Conservation (phyloP, 92 coral and sea anemone genomes). For the Siderastrea siderea region DNA sequence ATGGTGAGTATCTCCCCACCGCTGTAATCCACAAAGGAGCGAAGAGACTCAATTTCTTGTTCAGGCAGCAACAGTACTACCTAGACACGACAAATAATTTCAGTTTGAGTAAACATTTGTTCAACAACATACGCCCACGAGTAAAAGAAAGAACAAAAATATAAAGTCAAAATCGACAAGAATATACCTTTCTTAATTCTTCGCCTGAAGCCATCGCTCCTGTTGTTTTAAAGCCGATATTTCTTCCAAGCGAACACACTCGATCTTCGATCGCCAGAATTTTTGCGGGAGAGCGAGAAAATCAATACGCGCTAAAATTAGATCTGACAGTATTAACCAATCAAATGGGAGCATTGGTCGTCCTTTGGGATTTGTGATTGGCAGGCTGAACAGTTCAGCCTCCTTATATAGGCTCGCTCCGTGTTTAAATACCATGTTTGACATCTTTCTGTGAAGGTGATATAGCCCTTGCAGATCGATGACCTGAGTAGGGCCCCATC, state of each 20-base stretch:
- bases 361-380: conserved; percentile 20
- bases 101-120: too few species aligned
- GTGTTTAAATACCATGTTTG: background rate
- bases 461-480: background rate
- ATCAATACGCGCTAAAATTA: conserved; percentile 1
- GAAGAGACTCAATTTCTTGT: too few species aligned
- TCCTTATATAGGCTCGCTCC: background rate
- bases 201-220: too few species aligned
- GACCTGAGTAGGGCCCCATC: conserved; percentile 40
- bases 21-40: background rate
- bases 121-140: too few species aligned
- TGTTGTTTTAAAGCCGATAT: too few species aligned
- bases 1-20: background rate
- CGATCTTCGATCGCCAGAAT: background rate
- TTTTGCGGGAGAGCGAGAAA: background rate
- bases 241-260: too few species aligned
- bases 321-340: background rate
- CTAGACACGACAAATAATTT: too few species aligned
- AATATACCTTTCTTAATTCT: too few species aligned
- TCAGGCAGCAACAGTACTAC: too few species aligned
- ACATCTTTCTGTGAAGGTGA: background rate
- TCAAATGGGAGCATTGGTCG: conserved; percentile 13
- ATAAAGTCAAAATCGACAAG: too few species aligned
- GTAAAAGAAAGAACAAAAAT: too few species aligned
- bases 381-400: conserved; percentile 21